phyloP scores from a whole-genome alignment of 2,113 vertebrate genomes.

The Micronycteris hirsuta region DNA sequence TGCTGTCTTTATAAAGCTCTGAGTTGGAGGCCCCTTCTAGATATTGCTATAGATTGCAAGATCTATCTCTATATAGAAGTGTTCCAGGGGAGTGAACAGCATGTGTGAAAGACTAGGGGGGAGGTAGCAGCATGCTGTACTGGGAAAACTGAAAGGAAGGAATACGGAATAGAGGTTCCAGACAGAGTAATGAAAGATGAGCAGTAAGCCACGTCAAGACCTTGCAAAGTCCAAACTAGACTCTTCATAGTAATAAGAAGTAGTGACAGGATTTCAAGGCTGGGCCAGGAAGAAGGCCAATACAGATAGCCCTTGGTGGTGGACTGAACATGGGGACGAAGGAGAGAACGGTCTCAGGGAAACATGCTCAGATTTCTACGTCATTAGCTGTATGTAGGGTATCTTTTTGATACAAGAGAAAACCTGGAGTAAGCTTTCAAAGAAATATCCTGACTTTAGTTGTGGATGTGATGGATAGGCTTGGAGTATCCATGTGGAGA shows the following conservation, averaged over 20 bases:
- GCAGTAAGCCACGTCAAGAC: neutral
- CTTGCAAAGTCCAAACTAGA: neutral
- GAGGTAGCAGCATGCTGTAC: too few relatives aligned
- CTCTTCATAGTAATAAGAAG: neutral
- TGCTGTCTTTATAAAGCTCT: neutral
- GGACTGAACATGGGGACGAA: neutral
- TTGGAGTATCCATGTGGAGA: neutral
- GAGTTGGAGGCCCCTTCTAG: neutral
- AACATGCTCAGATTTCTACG: neutral
- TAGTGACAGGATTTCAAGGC: neutral
- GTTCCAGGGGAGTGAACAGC: neutral
- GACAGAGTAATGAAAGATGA: neutral
- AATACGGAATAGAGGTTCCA: neutral
- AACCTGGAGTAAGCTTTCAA: neutral
- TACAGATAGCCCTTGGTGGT: neutral
- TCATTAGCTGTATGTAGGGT: neutral
- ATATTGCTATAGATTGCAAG: neutral
- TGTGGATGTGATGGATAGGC: neutral
- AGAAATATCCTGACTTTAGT: neutral
- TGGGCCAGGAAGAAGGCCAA: neutral
- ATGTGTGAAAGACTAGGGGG: neutral
- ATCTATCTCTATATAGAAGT: neutral
- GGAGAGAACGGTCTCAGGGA: neutral
- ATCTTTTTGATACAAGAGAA: neutral
- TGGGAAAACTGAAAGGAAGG: neutral